Evolutionary conservation across 37 sponge, comb jelly and placozoan genomes (phyloP).

Genomic region (Halisarca cf. caerulea): DNA sequence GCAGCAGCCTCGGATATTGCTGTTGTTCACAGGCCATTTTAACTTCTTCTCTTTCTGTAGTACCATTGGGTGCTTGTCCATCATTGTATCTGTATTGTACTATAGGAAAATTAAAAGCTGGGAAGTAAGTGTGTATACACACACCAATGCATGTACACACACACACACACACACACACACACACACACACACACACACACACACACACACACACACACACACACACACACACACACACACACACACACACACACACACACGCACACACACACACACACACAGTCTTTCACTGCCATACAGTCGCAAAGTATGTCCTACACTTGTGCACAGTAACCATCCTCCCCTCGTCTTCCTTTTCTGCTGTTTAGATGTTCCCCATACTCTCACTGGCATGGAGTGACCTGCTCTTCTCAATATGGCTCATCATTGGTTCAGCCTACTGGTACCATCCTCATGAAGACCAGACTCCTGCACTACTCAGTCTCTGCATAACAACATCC

Average conservation of each 20-base stretch:
- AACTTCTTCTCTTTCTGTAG: too few relatives aligned
- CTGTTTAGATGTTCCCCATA: constrained; percentile 3
- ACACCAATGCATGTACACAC: not conserved
- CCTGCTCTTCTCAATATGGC: not conserved
- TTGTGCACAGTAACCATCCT: not conserved
- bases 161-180: not conserved
- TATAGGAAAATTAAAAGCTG: not conserved
- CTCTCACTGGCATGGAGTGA: not conserved
- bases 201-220: too few relatives aligned
- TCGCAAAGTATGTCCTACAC: too few relatives aligned
- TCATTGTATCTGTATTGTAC: not conserved
- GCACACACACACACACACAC: too few relatives aligned
- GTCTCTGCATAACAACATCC: not conserved
- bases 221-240: too few relatives aligned
- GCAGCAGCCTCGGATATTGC: too few relatives aligned
- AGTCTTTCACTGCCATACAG: too few relatives aligned
- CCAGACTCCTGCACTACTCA: not conserved
- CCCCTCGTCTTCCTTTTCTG: not conserved
- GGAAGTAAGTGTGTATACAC: not conserved
- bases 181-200: too few relatives aligned
- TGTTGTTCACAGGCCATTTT: too few relatives aligned
- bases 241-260: too few relatives aligned
- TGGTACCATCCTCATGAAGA: not conserved
- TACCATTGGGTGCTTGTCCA: constrained; percentile 4
- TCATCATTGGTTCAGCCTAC: not conserved